Evolutionary conservation across 2,113 vertebrate genomes (phyloP).

Genomic region (Apodemus sylvaticus): DNA sequence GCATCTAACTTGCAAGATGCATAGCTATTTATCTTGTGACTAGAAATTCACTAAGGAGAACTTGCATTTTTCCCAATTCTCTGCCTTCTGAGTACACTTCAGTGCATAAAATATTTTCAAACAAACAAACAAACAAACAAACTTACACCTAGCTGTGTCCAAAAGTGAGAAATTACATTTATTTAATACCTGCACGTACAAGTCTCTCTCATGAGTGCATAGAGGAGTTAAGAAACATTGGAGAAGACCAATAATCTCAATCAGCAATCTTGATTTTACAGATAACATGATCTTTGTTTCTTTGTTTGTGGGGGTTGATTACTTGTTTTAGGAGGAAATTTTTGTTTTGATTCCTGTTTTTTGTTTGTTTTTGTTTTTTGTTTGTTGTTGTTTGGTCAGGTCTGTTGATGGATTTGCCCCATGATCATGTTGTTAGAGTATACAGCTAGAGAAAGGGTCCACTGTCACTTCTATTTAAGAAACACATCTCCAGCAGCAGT

Average conservation of each 20-base stretch:
- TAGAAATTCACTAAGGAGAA: constrained; percentile 81
- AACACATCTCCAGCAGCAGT: neutral
- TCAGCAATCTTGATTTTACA: neutral
- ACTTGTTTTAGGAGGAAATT: no score
- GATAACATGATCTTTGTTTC: neutral
- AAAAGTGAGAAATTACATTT: neutral
- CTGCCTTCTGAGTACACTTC: neutral
- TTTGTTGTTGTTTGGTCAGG: neutral
- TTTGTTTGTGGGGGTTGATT: neutral
- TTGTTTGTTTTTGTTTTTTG: no score
- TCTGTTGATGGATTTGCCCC: neutral
- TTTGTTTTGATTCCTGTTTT: no score
- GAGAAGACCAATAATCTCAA: neutral
- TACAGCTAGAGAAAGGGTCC: neutral
- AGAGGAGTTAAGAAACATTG: neutral
- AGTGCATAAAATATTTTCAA: neutral
- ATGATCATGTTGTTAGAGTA: neutral
- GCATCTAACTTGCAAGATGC: constrained; percentile 90
- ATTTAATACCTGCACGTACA: neutral
- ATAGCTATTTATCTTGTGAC: constrained; percentile 86
- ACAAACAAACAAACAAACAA: neutral
- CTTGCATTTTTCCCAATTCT: neutral
- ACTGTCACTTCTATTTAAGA: constrained; percentile 19
- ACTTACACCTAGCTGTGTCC: neutral
- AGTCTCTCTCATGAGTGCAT: neutral